A percentile compares a stretch with the other conserved stretches of the same genome.
Conservation (phyloP, 2,113 vertebrate genomes). For the Apteryx mantelli region DNA sequence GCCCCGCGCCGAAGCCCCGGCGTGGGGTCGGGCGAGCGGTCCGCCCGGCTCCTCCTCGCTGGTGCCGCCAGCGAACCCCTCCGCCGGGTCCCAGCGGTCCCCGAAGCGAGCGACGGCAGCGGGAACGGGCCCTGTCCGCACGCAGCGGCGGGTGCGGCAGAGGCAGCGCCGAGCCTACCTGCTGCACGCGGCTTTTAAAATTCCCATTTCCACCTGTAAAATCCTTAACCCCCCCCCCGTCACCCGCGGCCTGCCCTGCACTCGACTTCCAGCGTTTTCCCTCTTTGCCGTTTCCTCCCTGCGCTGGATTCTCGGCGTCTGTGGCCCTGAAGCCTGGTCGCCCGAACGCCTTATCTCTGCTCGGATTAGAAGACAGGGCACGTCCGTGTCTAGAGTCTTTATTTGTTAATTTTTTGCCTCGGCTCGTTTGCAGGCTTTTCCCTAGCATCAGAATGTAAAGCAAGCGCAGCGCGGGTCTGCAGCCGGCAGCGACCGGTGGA, state of each 20-base stretch:
- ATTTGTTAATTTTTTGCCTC: neutral
- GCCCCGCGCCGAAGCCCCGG: neutral
- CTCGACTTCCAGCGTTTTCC: neutral
- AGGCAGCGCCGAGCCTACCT: too few relatives aligned
- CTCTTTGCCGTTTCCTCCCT: rapidly evolving
- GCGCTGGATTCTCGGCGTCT: rapidly evolving
- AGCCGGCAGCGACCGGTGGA: too few relatives aligned
- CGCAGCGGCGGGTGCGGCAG: too few relatives aligned
- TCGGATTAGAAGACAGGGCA: rapidly evolving
- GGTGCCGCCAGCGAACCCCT: too few relatives aligned
- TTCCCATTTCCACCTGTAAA: too few relatives aligned
- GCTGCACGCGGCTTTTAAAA: neutral
- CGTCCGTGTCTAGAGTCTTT: neutral
- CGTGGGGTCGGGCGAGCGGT: too few relatives aligned
- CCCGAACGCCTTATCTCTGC: rapidly evolving
- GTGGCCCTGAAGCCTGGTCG: neutral
- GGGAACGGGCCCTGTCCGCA: too few relatives aligned
- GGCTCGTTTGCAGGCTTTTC: neutral
- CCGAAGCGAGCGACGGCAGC: too few relatives aligned
- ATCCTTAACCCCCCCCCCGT: too few relatives aligned
- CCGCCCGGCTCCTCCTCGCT: too few relatives aligned
- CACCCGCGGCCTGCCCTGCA: neutral
- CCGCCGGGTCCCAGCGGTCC: too few relatives aligned
- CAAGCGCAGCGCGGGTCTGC: rapidly evolving
- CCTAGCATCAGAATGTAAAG: rapidly evolving